phyloP scores from a whole-genome alignment of 2,797 vertebrate genomes.

The Diglossa cyanea region DNA sequence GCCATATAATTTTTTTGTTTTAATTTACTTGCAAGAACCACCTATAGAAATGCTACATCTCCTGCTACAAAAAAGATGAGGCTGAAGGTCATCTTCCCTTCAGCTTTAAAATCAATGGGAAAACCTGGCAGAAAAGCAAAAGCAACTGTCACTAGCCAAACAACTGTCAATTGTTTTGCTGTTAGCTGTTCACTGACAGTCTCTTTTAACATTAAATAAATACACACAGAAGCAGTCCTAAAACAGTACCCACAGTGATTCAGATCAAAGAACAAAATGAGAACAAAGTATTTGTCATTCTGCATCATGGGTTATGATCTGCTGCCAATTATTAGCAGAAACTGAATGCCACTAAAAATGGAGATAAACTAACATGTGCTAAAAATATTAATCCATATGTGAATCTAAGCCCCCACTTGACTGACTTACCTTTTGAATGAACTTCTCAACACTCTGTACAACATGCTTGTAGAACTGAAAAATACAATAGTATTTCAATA shows the following conservation, averaged over 20 bases:
- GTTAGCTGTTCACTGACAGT: background rate
- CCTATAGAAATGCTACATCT: background rate
- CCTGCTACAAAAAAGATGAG: background rate
- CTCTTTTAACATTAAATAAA: background rate
- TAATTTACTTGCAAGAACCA: background rate
- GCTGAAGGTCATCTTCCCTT: background rate
- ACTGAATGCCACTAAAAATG: background rate
- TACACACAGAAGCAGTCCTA: background rate
- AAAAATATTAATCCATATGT: background rate
- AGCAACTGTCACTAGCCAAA: background rate
- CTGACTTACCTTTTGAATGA: constrained; percentile 93
- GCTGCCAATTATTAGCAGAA: background rate
- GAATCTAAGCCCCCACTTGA: background rate
- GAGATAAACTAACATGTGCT: background rate
- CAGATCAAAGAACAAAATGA: background rate
- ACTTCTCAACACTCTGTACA: constrained; percentile 98
- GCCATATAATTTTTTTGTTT: background rate
- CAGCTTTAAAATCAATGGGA: background rate
- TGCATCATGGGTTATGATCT: background rate
- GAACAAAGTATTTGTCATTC: background rate
- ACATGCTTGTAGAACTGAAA: constrained; percentile 99
- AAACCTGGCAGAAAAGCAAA: background rate
- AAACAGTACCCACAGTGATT: background rate
- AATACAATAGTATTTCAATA: background rate
- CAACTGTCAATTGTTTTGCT: background rate